Percentiles rank a stretch among this genome's conserved stretches.
These are phyloP conservation scores for Drosophila merina DNA, from an alignment of 2,888 invertebrate genomes.

Conservation along the genomic window DNA sequence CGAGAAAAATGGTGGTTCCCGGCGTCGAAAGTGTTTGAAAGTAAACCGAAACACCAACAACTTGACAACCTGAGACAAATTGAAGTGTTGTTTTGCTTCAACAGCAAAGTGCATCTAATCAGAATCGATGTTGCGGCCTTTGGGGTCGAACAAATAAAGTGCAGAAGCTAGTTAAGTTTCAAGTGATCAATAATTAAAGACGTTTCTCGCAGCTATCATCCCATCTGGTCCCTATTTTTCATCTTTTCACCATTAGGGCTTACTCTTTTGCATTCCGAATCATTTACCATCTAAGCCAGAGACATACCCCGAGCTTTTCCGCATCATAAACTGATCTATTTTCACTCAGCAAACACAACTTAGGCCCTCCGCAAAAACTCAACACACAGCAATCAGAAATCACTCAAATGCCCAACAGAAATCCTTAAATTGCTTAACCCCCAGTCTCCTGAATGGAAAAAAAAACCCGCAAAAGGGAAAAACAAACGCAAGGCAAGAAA, in stretches of 20 bases:
- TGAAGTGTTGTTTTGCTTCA: conserved; percentile 60
- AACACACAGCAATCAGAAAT: conserved; percentile 29
- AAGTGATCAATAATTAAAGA: background rate
- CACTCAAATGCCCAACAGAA: conserved; percentile 39
- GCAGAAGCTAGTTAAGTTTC: conserved; percentile 20
- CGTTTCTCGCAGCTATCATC: no score
- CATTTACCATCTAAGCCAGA: conserved; percentile 18
- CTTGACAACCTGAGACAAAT: conserved; percentile 76
- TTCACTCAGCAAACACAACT: conserved; percentile 26
- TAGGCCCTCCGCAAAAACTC: background rate
- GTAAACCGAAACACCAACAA: conserved; percentile 39
- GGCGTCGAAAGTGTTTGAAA: conserved; percentile 13
- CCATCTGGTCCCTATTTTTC: background rate
- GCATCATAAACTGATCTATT: conserved; percentile 33
- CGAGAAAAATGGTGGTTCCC: conserved; percentile 16
- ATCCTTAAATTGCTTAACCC: conserved; percentile 45
- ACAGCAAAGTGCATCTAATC: conserved; percentile 1
- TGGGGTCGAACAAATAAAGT: conserved; percentile 33
- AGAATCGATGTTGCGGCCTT: conserved; percentile 11
- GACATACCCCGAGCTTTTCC: conserved; percentile 14
- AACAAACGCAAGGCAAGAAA: conserved; percentile 26
- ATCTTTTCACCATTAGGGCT: conserved; percentile 1
- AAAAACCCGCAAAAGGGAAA: conserved; percentile 1
- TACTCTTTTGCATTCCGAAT: conserved; percentile 11
- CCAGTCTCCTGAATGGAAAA: conserved; percentile 15